Evolutionary conservation across 1,140 invertebrate species (phyloP), one percentile per base, ranked within the genome.

Genomic region (Vanessa tameamea): DNA sequence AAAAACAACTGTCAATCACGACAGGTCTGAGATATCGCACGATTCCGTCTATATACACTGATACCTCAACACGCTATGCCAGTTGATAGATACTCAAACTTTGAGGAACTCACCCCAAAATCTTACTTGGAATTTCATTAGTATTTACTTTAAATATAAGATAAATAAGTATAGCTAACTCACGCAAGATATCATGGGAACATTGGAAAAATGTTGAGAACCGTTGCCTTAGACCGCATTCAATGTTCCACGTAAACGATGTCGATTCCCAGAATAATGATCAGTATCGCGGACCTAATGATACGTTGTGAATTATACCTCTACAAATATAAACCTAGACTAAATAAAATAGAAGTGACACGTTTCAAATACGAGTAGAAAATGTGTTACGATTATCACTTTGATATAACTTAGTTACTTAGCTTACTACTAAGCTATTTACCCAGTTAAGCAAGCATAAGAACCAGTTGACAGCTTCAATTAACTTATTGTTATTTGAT

Each of bases 1-100:
- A 74, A 80, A 80, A 78, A 82, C 69, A 78, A 78, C 70, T 70
- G 78, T 82, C 81, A 80, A 84, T 83, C 77, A 77, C 74, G 74
- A 59, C 65, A 72, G 69, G 64, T 72, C 20, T 67, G 77, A 75
- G 77, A 87, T 85, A 86, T 84, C 72, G 81, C 79, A 82, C 83
- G 72, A 73, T 73, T 86, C 20, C 85, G 84, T 83, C 82, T 64
- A 79, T 74, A 31, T 31, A 31, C 26, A 31, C 6, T 50, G 63
- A 71, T 61, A 59, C 64, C 64, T 73, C 50, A 75, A 76, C 79
- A 81, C 79, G 79, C 77, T 73, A 81, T 57, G 51, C 61, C 8
- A 31, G 48, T 43, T n/a, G 47, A 48, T 9, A 47, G n/a, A 61
- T 61, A 9, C 55, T 43, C 67, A 61, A 57, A 69, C 26, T 47